Evolutionary conservation across 2,797 vertebrate genomes (phyloP).

Genomic region (Australoheros facetus): DNA sequence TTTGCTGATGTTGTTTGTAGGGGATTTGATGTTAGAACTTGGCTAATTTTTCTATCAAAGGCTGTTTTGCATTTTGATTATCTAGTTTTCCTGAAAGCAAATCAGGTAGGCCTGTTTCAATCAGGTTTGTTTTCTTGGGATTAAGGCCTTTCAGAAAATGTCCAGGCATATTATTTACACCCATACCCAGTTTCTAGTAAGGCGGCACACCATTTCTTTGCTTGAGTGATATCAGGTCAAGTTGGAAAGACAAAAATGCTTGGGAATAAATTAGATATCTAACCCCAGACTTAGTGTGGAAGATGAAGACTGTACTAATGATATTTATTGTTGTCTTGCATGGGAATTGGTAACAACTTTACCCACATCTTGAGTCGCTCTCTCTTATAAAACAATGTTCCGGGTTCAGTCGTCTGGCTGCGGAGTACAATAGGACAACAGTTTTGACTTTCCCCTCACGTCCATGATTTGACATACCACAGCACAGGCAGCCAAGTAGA

Average conservation of each 20-base stretch:
- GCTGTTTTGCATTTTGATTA: constrained; percentile 83
- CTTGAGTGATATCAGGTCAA: constrained; percentile 72
- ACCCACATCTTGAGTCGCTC: constrained; percentile 26
- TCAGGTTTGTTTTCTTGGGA: constrained; percentile 70
- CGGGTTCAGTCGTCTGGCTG: constrained; percentile 45
- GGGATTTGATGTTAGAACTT: constrained; percentile 74
- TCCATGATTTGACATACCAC: constrained; percentile 69
- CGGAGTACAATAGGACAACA: constrained; percentile 56
- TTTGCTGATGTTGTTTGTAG: constrained; percentile 75
- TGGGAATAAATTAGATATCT: constrained; percentile 59
- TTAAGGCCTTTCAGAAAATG: constrained; percentile 62
- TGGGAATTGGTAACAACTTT: constrained; percentile 58
- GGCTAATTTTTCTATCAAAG: constrained; percentile 72
- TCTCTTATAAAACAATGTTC: constrained; percentile 60
- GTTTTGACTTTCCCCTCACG: constrained; percentile 71
- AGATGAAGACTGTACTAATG: constrained; percentile 62
- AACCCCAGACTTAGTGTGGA: constrained; percentile 39
- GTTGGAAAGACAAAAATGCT: constrained; percentile 67
- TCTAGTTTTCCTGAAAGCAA: constrained; percentile 69
- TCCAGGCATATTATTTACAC: constrained; percentile 68
- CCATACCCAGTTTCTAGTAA: constrained; percentile 63
- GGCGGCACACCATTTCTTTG: constrained; percentile 62
- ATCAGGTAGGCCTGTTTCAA: constrained; percentile 63
- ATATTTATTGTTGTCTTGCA: constrained; percentile 62
- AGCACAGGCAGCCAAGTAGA: constrained; percentile 70